phyloP scores from a whole-genome alignment of 92 coral and sea anemone species.

The Epizoanthus ramosus region DNA sequence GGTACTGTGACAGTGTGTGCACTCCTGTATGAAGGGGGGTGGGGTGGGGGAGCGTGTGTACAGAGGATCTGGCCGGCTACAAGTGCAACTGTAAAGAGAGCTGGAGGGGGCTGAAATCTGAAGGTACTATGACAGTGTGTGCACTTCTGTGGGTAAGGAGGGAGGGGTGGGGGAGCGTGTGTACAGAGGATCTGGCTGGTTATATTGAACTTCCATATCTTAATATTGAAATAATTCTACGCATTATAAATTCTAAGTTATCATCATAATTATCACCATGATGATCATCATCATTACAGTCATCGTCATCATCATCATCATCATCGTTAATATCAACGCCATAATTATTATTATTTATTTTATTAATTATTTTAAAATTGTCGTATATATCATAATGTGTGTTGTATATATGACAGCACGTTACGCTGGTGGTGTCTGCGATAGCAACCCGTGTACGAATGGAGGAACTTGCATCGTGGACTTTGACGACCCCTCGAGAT shows the following conservation, averaged over 20 bases:
- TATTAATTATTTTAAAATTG: background rate
- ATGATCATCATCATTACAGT: too few relatives aligned
- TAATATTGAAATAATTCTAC: too few relatives aligned
- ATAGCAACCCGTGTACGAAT: slow-evolving; percentile 80
- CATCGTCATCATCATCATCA: too few relatives aligned
- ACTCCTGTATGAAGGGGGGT: too few relatives aligned
- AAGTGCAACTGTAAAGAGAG: slow-evolving; percentile 77
- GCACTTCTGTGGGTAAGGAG: background rate
- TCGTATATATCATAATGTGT: background rate
- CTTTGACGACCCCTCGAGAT: slow-evolving; percentile 64
- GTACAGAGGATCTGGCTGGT: too few relatives aligned
- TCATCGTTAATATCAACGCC: too few relatives aligned
- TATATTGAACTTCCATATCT: too few relatives aligned
- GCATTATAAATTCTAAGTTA: too few relatives aligned
- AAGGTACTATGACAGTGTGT: slow-evolving; percentile 55
- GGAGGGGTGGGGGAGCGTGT: too few relatives aligned
- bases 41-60: slow-evolving; percentile 54
- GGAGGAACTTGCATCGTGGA: slow-evolving; percentile 82
- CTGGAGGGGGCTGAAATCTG: slow-evolving; percentile 88
- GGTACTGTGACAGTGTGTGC: slow-evolving; percentile 40
- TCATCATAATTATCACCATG: too few relatives aligned
- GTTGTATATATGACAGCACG: slow-evolving; percentile 45
- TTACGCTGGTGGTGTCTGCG: slow-evolving; percentile 57
- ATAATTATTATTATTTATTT: too few relatives aligned
- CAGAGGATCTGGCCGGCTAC: slow-evolving; percentile 80